These are phyloP conservation scores for Aepyceros melampus DNA, from an alignment of 2,113 vertebrate species.

Conservation along the genomic window DNA sequence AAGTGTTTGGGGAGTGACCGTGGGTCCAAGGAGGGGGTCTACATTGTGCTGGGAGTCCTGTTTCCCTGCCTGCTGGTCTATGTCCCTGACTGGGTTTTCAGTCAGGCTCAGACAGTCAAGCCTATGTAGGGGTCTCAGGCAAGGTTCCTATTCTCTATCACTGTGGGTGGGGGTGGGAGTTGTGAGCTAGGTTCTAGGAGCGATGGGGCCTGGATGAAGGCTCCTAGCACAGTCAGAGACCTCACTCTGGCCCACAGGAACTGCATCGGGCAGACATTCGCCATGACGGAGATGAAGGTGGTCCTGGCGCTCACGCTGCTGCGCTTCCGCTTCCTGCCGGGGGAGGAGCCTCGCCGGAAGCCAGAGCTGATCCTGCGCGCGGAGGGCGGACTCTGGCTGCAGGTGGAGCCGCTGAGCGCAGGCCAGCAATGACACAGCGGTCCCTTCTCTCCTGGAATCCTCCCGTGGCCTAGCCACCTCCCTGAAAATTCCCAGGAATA, in stretches of 20 bases:
- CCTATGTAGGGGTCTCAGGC: accelerated
- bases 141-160: accelerated
- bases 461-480: background rate
- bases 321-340: conserved; percentile 80
- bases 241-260: conserved; percentile 79
- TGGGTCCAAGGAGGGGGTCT: background rate
- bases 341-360: conserved; percentile 73
- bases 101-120: too few relatives aligned
- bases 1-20: background rate
- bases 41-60: background rate
- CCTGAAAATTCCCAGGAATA: background rate
- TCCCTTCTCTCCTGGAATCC: background rate
- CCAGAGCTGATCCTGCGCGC: conserved; percentile 84
- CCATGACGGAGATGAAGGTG: conserved; percentile 89
- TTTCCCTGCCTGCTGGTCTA: background rate
- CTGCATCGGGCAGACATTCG: conserved; percentile 92
- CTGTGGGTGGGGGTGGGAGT: accelerated
- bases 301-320: conserved; percentile 84
- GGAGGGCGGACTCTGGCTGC: conserved; percentile 85
- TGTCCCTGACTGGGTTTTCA: background rate
- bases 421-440: background rate
- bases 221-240: accelerated
- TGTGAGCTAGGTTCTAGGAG: background rate
- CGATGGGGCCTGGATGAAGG: background rate
- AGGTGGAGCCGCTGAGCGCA: conserved; percentile 75